Evolutionary conservation across 2,888 invertebrate genomes (phyloP), one percentile per base, ranked within the genome.

Genomic region (Polyommatus iphigenia): DNA sequence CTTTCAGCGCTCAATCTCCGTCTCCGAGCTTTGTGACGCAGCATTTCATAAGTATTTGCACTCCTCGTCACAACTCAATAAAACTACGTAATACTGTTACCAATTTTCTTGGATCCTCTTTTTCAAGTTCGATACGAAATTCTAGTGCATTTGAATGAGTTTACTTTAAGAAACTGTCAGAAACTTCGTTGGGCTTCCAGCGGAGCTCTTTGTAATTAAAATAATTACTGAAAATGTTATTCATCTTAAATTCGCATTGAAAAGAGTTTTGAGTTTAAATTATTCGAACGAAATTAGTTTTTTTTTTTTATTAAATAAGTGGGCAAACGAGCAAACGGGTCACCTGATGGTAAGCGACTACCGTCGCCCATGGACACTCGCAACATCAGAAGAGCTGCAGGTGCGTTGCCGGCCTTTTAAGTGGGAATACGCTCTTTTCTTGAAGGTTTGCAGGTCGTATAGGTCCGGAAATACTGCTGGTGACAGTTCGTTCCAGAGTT

Each of bases 61-160:
- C 67, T 67, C 13, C 13, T 18, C 32, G 6, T 29, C 18, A 29
- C 15, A 67, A 67, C 29, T 29, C 5, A 67, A 67, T 29, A 29
- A 29, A 67, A 67, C 5, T 67, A 54, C 54, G 54, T 54, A 67
- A 67, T 67, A 18, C 15, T 67, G 18, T 32, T 29, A 67, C 5
- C 6, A 67, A 67, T 29, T 67, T 32, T 24, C 13, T 29, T 15
- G 1, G 29, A 29, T 29, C 29, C 29, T 29, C 67, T 67, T 32
- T 29, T 67, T 29, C 13, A 18, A 15, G 29, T 67, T 67, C 29
- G 5, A 32, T 32, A 15, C 29, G 7, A 67, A 62, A 29, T 32
- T 67, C 29, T 67, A 32, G 67, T 67, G 67, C 67, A 67, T 67
- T 67, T 32, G 29, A 67, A 67, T 67, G 67, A 67, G 67, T 18